Conservation (phyloP, 64 coral and sea anemone species). For the Catalaphyllia jardinei region DNA sequence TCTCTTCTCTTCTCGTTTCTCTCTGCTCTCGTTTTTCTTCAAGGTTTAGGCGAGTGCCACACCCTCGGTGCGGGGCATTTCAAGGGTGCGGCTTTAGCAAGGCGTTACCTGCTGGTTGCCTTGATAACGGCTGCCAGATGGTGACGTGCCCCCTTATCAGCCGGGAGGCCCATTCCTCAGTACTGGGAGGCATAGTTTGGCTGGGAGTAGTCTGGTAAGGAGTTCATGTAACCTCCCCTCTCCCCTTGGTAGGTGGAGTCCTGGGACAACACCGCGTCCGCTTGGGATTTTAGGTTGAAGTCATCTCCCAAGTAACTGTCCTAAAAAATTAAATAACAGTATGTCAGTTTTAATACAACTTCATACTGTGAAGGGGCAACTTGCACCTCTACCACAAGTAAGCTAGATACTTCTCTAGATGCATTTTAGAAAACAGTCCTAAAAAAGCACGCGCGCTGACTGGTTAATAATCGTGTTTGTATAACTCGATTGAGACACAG, state of each 20-base stretch:
- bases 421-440: no score
- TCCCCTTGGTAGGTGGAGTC: constrained; percentile 99
- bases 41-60: background rate
- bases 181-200: constrained; percentile 99
- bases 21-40: constrained; percentile 9
- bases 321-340: background rate
- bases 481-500: no score
- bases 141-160: constrained; percentile 44
- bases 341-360: no score
- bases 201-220: constrained; percentile 96
- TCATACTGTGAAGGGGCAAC: no score
- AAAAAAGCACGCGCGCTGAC: no score
- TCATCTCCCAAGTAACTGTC: constrained; percentile 99
- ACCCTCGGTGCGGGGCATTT: constrained; percentile 32
- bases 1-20: constrained; percentile 8
- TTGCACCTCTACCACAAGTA: no score
- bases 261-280: constrained; percentile 94
- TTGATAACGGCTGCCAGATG: constrained; percentile 51
- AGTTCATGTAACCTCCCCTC: constrained; percentile 98
- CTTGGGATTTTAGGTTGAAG: constrained; percentile 99
- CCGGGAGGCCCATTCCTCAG: constrained; percentile 48
- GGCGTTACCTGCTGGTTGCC: constrained; percentile 41
- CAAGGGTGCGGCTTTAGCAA: constrained; percentile 45
- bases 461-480: no score
- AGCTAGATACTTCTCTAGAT: no score